phyloP scores from a whole-genome alignment of 2,797 vertebrate species.

The Macroramphosus scolopax region DNA sequence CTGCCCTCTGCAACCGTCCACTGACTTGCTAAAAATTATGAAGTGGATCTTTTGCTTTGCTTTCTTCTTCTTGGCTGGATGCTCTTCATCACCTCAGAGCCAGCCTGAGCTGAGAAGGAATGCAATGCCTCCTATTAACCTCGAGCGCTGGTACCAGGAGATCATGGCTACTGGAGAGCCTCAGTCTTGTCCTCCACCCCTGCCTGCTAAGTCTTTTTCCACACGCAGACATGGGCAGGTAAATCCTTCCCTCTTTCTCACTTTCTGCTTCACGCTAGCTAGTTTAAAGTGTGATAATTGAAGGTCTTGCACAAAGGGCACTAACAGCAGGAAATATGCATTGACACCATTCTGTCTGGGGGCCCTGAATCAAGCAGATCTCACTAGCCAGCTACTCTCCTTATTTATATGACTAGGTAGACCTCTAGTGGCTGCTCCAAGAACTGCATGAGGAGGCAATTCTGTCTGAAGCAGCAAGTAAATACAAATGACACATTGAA shows the following conservation, averaged over 20 bases:
- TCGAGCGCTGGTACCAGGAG: constrained; percentile 94
- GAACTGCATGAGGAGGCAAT: too few species aligned
- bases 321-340: constrained; percentile 1
- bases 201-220: constrained; percentile 89
- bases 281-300: constrained; percentile 1
- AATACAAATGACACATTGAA: too few species aligned
- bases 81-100: constrained; percentile 61
- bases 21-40: too few species aligned
- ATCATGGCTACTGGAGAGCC: constrained; percentile 86
- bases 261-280: constrained; percentile 5
- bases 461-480: too few species aligned
- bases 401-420: too few species aligned
- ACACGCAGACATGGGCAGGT: constrained; percentile 88
- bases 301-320: too few species aligned
- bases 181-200: constrained; percentile 86
- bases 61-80: constrained; percentile 44
- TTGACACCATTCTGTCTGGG: too few species aligned
- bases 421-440: too few species aligned
- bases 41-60: constrained; percentile 37
- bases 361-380: too few species aligned
- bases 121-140: constrained; percentile 82
- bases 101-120: constrained; percentile 74
- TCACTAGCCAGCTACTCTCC: too few species aligned
- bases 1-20: too few species aligned
- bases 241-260: constrained; percentile 55